Conservation (phyloP, 2,888 invertebrate genomes). For the Eupeodes latifasciatus region DNA sequence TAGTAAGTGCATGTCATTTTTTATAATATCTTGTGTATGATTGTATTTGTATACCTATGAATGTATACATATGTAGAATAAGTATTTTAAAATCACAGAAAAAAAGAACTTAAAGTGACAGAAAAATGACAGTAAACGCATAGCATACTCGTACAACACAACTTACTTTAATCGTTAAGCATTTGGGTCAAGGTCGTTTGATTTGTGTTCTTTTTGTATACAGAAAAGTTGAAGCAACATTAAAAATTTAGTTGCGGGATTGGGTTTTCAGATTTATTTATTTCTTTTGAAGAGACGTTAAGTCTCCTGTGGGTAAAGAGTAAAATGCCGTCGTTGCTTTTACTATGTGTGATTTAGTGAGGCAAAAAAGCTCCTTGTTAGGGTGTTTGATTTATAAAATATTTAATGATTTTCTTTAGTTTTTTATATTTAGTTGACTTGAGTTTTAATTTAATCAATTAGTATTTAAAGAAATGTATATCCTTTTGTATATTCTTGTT, state of each 20-base stretch:
- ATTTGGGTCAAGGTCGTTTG: conserved; percentile 14
- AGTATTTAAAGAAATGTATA: not conserved
- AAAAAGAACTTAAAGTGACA: not conserved
- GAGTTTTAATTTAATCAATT: conserved; percentile 4
- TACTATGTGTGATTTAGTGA: not conserved
- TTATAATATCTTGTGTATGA: not conserved
- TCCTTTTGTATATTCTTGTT: not conserved
- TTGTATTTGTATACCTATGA: not conserved
- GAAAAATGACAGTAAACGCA: conserved; percentile 1
- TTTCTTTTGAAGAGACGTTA: not conserved
- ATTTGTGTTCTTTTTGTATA: not conserved
- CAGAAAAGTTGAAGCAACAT: not conserved
- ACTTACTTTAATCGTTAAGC: not conserved
- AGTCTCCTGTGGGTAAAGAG: not conserved
- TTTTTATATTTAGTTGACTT: not conserved
- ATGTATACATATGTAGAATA: too few relatives aligned
- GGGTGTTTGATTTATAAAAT: not conserved
- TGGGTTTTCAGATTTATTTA: too few relatives aligned
- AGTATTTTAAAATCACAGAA: not conserved
- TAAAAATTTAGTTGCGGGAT: not conserved
- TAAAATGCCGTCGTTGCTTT: not conserved
- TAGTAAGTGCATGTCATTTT: not conserved
- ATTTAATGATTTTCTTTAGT: not conserved
- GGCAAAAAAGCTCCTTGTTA: not conserved
- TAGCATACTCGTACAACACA: not conserved